These are phyloP conservation scores for Campoplex capitator DNA, from an alignment of 2,888 invertebrate species.

Conservation along the genomic window DNA sequence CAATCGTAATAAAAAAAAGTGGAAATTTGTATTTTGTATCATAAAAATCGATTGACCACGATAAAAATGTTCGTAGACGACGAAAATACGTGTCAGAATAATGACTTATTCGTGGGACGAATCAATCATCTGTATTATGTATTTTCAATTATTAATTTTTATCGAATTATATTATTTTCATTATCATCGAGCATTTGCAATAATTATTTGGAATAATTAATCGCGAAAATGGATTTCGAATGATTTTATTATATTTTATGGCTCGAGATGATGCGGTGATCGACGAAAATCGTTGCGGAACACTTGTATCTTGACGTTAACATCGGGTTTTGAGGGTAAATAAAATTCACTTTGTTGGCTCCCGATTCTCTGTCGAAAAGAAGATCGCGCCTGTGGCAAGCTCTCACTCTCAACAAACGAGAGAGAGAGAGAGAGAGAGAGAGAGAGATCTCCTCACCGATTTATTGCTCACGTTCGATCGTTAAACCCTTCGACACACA, in stretches of 20 bases:
- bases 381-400: background rate
- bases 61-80: too few relatives aligned
- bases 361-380: constrained; percentile 8
- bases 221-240: background rate
- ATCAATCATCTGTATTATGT: too few relatives aligned
- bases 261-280: background rate
- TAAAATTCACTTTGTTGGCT: constrained; percentile 9
- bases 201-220: too few relatives aligned
- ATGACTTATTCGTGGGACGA: too few relatives aligned
- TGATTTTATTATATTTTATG: background rate
- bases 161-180: too few relatives aligned
- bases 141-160: too few relatives aligned
- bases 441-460: constrained; percentile 23
- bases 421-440: background rate
- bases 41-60: too few relatives aligned
- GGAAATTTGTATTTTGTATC: too few relatives aligned
- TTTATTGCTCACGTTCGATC: constrained; percentile 57
- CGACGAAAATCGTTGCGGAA: background rate
- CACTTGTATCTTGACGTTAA: background rate
- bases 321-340: background rate
- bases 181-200: too few relatives aligned
- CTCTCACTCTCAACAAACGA: constrained; percentile 4
- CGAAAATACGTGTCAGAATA: too few relatives aligned
- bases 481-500: constrained; percentile 43
- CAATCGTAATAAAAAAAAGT: too few relatives aligned